Percentiles rank a stretch among this genome's conserved stretches.
phyloP scores from a whole-genome alignment of 2,113 vertebrate genomes.

The Raja brachyura region DNA sequence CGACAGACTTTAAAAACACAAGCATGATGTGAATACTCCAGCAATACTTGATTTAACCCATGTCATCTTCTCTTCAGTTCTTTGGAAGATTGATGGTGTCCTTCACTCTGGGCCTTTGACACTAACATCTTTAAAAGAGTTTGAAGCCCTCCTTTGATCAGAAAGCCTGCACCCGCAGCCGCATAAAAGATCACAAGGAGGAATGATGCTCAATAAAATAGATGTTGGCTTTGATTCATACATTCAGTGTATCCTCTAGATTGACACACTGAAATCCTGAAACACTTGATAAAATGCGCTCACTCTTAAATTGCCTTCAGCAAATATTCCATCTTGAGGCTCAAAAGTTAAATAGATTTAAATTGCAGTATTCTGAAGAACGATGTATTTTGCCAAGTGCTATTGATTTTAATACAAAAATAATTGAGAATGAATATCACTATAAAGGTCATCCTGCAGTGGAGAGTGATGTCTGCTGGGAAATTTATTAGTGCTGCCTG shows the following conservation, averaged over 20 bases:
- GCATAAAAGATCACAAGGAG: background rate
- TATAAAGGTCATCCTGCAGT: background rate
- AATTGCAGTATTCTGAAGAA: constrained; percentile 25
- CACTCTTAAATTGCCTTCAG: constrained; percentile 21
- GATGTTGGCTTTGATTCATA: background rate
- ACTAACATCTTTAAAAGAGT: background rate
- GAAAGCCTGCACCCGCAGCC: background rate
- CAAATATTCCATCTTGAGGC: constrained; percentile 26
- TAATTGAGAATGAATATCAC: constrained; percentile 25
- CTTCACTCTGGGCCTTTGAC: background rate
- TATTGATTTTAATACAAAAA: constrained; percentile 30
- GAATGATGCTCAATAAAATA: background rate
- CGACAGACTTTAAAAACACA: background rate
- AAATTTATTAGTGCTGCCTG: background rate
- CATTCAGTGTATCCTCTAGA: background rate
- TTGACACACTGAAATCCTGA: background rate
- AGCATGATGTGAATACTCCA: background rate
- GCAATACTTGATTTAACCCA: background rate
- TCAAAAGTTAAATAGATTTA: constrained; percentile 23
- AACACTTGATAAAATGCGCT: background rate
- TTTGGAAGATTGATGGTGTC: background rate
- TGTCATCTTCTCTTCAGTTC: background rate
- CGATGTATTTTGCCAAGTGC: constrained; percentile 27
- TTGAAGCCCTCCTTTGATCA: background rate
- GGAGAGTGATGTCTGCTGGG: constrained; percentile 6